Evolutionary conservation across 1,140 invertebrate species (phyloP).

Genomic region (Zaprionus inermis): DNA sequence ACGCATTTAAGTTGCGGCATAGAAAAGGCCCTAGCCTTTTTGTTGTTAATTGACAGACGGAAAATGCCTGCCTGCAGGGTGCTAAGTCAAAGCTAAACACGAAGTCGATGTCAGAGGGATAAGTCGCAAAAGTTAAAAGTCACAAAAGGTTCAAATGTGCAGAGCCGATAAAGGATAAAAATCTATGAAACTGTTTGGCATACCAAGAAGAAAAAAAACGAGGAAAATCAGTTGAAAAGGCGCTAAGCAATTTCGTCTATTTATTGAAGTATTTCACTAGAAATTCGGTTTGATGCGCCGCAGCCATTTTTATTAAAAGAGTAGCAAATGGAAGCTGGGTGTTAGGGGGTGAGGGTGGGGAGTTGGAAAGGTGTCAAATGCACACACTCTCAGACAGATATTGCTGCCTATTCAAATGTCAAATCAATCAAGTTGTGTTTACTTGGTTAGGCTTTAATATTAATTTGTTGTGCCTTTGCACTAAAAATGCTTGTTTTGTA

Average conservation of each 20-base stretch:
- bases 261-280: slow-evolving; percentile 18
- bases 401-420: not conserved
- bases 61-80: not conserved
- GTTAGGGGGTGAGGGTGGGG: not conserved
- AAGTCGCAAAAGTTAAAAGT: slow-evolving; percentile 21
- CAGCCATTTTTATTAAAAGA: not conserved
- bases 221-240: slow-evolving; percentile 12
- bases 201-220: not conserved
- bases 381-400: too few species aligned
- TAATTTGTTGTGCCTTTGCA: not conserved
- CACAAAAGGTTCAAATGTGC: not conserved
- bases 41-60: slow-evolving; percentile 21
- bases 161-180: slow-evolving; percentile 22
- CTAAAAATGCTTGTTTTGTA: slow-evolving; percentile 2
- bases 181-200: slow-evolving; percentile 28
- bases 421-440: not conserved
- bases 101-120: not conserved
- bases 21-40: slow-evolving; percentile 4
- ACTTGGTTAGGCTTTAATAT: not conserved
- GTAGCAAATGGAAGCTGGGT: too few species aligned
- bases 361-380: too few species aligned
- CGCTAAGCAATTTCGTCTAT: slow-evolving; percentile 7
- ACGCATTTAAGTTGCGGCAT: not conserved
- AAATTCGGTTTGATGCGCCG: slow-evolving; percentile 8
- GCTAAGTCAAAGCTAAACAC: slow-evolving; percentile 7